Percentiles rank a stretch among this genome's conserved stretches.
These are phyloP conservation scores for Dicyrtomina minuta DNA, from an alignment of 2,888 invertebrate genomes.

Conservation along the genomic window DNA sequence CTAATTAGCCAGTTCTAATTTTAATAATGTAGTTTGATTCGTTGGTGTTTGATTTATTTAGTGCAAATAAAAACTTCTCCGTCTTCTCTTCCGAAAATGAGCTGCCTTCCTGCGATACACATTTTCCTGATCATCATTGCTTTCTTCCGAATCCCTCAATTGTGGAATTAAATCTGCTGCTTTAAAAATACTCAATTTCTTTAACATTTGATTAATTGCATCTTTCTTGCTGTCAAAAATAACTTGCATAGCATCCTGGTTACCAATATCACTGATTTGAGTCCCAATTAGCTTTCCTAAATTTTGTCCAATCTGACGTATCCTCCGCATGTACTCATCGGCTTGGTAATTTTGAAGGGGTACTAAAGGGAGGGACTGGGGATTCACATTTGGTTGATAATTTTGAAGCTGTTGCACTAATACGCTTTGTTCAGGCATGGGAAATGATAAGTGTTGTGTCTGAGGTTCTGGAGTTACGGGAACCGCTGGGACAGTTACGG, in stretches of 20 bases:
- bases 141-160: background rate
- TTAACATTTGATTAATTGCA: conserved; percentile 38
- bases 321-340: conserved; percentile 18
- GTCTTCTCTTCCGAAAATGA: conserved; percentile 8
- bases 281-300: conserved; percentile 14
- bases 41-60: too few species aligned
- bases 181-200: conserved; percentile 31
- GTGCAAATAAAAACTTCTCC: background rate
- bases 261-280: conserved; percentile 9
- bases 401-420: too few species aligned
- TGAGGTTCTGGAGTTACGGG: too few species aligned
- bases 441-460: background rate
- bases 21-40: too few species aligned
- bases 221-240: conserved; percentile 43
- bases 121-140: background rate
- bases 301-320: conserved; percentile 14
- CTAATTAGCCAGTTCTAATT: too few species aligned
- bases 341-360: conserved; percentile 3
- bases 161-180: background rate
- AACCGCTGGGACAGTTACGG: background rate
- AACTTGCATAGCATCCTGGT: conserved; percentile 41
- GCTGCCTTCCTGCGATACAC: background rate
- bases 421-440: background rate
- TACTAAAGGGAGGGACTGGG: background rate
- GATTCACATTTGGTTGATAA: background rate